A percentile compares a stretch with the other conserved stretches of the same genome.
These are phyloP conservation scores for Prunella fulvescens DNA, from an alignment of 2,113 vertebrate genomes.

Conservation along the genomic window DNA sequence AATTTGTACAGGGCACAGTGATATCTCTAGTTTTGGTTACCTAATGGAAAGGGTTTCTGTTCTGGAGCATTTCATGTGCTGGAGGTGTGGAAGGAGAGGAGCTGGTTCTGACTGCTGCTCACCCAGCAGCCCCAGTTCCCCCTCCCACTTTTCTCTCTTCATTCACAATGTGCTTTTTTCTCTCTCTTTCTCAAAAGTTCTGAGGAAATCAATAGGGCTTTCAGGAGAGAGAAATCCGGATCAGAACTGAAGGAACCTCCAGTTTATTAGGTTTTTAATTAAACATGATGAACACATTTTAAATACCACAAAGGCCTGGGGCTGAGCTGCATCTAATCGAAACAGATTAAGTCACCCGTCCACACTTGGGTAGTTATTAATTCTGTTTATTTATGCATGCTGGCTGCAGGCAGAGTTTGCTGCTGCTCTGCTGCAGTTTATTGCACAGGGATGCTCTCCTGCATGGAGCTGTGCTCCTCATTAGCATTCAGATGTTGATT, in stretches of 20 bases:
- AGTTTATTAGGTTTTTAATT: slow-evolving; percentile 79
- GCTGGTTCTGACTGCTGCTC: background rate
- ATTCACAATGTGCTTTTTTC: background rate
- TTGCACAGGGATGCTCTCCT: slow-evolving; percentile 63
- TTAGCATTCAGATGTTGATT: slow-evolving; percentile 67
- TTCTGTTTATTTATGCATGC: slow-evolving; percentile 74
- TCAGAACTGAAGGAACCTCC: slow-evolving; percentile 16
- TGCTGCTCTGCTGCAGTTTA: slow-evolving; percentile 50
- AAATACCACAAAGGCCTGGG: slow-evolving; percentile 68
- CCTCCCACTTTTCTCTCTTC: background rate
- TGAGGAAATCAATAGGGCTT: background rate
- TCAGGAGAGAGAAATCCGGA: slow-evolving; percentile 16
- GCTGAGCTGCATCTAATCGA: slow-evolving; percentile 69
- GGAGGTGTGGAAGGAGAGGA: background rate
- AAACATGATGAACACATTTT: slow-evolving; percentile 77
- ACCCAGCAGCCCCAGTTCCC: background rate
- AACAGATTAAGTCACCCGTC: slow-evolving; percentile 76
- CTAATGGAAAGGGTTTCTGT: background rate
- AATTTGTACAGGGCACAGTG: accelerated
- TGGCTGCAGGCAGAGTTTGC: slow-evolving; percentile 57
- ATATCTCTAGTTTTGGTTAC: background rate
- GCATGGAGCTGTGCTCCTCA: slow-evolving; percentile 48
- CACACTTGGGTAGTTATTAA: slow-evolving; percentile 69
- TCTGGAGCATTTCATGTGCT: background rate
- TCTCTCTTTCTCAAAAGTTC: background rate